Percentiles rank a stretch among this genome's conserved stretches.
These are phyloP conservation scores for Polyploca ridens DNA, from an alignment of 2,888 invertebrate genomes.

Conservation along the genomic window DNA sequence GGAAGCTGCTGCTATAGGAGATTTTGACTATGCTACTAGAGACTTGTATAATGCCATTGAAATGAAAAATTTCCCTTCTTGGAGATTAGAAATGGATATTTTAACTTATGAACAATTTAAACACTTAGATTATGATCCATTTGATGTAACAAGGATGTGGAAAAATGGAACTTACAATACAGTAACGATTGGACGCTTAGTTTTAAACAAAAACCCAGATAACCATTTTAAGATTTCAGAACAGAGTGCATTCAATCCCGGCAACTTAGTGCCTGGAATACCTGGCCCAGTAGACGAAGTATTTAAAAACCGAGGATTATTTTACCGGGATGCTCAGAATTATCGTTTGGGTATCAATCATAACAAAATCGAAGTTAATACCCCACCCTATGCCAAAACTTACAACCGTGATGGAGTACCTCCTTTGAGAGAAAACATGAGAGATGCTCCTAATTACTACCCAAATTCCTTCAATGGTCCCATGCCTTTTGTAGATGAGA, in stretches of 20 bases:
- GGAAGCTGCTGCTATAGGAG: constrained; percentile 86
- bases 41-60: constrained; percentile 94
- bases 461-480: constrained; percentile 52
- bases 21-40: constrained; percentile 92
- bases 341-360: neutral
- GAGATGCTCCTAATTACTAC: constrained; percentile 47
- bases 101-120: constrained; percentile 67
- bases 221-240: constrained; percentile 81
- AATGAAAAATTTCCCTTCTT: constrained; percentile 80
- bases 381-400: constrained; percentile 20
- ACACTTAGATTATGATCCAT: constrained; percentile 65
- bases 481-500: constrained; percentile 44
- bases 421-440: constrained; percentile 41
- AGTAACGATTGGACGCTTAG: constrained; percentile 76
- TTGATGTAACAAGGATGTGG: constrained; percentile 73
- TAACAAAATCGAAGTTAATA: neutral
- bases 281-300: constrained; percentile 80
- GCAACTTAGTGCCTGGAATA: constrained; percentile 66
- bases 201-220: constrained; percentile 74
- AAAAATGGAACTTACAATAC: constrained; percentile 74
- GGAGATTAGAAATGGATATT: constrained; percentile 72
- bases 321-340: constrained; percentile 1
- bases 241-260: constrained; percentile 76
- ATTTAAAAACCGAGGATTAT: neutral
- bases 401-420: constrained; percentile 46